A percentile compares a stretch with the other conserved stretches of the same genome.
Conservation (phyloP, 1,140 invertebrate genomes). For the Drosophila kohkoa region DNA sequence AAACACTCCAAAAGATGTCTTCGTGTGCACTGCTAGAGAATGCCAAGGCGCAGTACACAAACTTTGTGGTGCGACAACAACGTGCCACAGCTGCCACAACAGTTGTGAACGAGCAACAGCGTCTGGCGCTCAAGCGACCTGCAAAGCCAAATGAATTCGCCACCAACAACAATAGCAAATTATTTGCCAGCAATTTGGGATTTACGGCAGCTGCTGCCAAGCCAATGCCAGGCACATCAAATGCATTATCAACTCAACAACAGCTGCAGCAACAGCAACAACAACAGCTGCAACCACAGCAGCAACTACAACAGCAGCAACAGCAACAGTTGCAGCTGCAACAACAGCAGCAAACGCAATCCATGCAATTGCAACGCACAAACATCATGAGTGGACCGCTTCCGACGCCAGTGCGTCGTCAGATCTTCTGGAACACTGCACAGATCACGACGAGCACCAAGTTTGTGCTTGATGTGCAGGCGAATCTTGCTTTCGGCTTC, state of each 20-base stretch:
- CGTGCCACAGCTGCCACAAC: constrained; percentile 33
- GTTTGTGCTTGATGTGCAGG: constrained; percentile 81
- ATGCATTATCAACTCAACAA: constrained; percentile 20
- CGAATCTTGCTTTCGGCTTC: constrained; percentile 82
- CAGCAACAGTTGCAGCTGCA: constrained; percentile 5
- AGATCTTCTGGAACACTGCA: constrained; percentile 84
- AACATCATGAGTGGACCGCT: constrained; percentile 54
- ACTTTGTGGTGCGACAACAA: constrained; percentile 67
- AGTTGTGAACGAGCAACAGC: constrained; percentile 47
- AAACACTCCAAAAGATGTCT: constrained; percentile 79
- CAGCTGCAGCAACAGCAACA: constrained; percentile 16
- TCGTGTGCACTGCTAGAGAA: constrained; percentile 80
- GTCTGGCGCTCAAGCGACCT: constrained; percentile 68
- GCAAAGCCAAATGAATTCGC: constrained; percentile 49
- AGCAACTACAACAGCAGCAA: constrained; percentile 17
- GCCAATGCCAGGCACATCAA: constrained; percentile 55
- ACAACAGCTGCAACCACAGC: constrained; percentile 6
- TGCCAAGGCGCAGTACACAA: constrained; percentile 80
- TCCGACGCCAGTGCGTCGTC: constrained; percentile 70
- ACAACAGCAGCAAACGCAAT: constrained; percentile 23
- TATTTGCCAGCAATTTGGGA: constrained; percentile 44
- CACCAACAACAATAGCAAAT: constrained; percentile 40
- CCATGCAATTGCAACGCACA: constrained; percentile 39
- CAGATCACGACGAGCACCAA: constrained; percentile 78
- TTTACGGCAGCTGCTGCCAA: constrained; percentile 47